phyloP scores from a whole-genome alignment of 2,888 invertebrate genomes.

The Mesorhabditis belari region DNA sequence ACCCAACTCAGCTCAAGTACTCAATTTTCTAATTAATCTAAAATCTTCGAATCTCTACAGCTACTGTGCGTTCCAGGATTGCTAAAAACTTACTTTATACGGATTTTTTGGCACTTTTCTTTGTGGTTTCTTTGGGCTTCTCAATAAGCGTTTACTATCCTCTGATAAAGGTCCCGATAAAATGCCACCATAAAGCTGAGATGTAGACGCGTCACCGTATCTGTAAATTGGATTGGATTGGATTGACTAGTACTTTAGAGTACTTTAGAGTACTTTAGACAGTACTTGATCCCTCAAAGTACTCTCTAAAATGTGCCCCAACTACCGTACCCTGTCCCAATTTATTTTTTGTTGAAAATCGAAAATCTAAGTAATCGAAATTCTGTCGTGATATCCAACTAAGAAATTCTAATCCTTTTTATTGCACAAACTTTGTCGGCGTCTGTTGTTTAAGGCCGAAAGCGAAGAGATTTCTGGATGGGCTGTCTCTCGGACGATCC shows the following conservation, averaged over 20 bases:
- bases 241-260: too few species aligned
- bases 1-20: not conserved
- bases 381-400: too few species aligned
- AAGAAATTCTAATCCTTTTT: not conserved
- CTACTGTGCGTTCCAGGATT: too few species aligned
- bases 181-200: slow-evolving; percentile 11
- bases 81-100: slow-evolving; percentile 71
- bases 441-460: slow-evolving; percentile 29
- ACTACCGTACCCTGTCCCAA: too few species aligned
- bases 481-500: slow-evolving; percentile 1
- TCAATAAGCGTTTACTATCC: slow-evolving; percentile 83
- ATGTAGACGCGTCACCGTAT: slow-evolving; percentile 24
- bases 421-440: slow-evolving; percentile 23
- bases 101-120: slow-evolving; percentile 96
- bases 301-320: too few species aligned
- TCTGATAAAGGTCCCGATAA: slow-evolving; percentile 79
- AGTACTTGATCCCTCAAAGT: too few species aligned
- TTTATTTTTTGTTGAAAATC: too few species aligned
- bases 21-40: not conserved
- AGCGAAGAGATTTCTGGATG: slow-evolving; percentile 24
- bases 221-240: slow-evolving; percentile 63
- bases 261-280: too few species aligned
- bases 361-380: too few species aligned
- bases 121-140: slow-evolving; percentile 93
- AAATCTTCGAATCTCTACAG: not conserved